Percentiles rank a stretch among this genome's conserved stretches.
These are phyloP conservation scores for Morpho deidamia DNA, from an alignment of 2,888 invertebrate species.

Conservation along the genomic window DNA sequence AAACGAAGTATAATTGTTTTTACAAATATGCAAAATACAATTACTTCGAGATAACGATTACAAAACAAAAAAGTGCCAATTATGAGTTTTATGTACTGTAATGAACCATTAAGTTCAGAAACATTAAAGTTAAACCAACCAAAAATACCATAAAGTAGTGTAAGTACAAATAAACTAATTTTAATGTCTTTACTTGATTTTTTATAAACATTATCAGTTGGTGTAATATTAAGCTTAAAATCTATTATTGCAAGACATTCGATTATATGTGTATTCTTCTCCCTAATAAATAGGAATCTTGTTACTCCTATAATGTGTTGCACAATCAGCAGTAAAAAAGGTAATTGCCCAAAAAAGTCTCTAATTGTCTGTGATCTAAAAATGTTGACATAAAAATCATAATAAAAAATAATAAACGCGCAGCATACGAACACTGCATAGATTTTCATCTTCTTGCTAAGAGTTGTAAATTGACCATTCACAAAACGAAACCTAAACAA, in stretches of 20 bases:
- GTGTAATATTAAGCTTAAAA: constrained; percentile 11
- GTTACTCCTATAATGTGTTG: constrained; percentile 9
- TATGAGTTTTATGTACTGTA: background rate
- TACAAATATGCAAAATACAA: constrained; percentile 39
- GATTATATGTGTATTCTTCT: constrained; percentile 4
- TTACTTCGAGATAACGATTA: constrained; percentile 11
- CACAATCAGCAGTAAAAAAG: background rate
- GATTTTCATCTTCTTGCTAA: constrained; percentile 2
- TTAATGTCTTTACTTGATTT: constrained; percentile 4
- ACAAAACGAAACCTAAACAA: constrained; percentile 2
- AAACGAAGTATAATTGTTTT: constrained; percentile 38
- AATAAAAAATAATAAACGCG: background rate
- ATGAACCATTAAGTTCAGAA: background rate
- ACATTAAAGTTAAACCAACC: background rate
- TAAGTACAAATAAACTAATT: constrained; percentile 5
- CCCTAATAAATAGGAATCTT: background rate
- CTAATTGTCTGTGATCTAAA: too few species aligned
- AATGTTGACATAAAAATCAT: too few species aligned
- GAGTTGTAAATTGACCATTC: background rate
- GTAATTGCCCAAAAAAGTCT: too few species aligned
- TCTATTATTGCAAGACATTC: constrained; percentile 14
- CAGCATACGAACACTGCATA: background rate
- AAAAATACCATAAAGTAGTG: background rate
- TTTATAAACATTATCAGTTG: background rate
- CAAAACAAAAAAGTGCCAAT: constrained; percentile 8